Evolutionary conservation across 1,140 invertebrate genomes (phyloP), one percentile per base, ranked within the genome.

Genomic region (Temnothorax curvispinosus): DNA sequence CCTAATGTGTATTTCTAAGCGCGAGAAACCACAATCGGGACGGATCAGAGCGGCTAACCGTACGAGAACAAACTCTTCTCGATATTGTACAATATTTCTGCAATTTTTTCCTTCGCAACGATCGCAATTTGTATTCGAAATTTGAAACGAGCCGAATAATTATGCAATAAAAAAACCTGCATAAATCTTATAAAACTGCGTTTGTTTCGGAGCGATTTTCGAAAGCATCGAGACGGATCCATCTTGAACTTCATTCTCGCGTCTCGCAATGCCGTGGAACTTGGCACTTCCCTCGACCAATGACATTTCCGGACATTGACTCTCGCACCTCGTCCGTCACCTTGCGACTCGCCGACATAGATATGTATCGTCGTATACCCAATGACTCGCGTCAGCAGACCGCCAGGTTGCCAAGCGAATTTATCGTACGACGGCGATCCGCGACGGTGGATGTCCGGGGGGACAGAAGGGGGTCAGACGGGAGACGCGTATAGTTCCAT

Each of bases 321-420:
- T 75, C 71, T 44, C 56, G n/a, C 44, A 52, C 65, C 41, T 69
- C 65, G 54, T 47, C 54, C 44, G 82, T 69, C 82, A 52, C 11
- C 47, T 54, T 47, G 67, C 75, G 50, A 75, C 41, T 67, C 62
- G 47, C 52, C 50, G 41, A 27, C 35, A 35, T 71, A 56, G 67
- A 80, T 65, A 52, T 65, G 54, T 76, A 69, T 74, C 50, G 75
- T 44, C 50, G 18, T 78, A 13, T 13, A 85, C 15, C 58, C 77
- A 87, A 89, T 88, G 90, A 92, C 85, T 91, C 87, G 88, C 91
- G 92, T 92, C 91, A 89, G 91, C 91, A 90, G 89, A 58, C 89
- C 89, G 91, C 87, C 88, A 92, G 65, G 91, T 92, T 90, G 92
- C 90, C 86, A 86, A 88, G 92, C 91, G 92, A 92, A 92, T 92